Conservation (phyloP, 2,888 invertebrate genomes). For the Heliconius charithonia region DNA sequence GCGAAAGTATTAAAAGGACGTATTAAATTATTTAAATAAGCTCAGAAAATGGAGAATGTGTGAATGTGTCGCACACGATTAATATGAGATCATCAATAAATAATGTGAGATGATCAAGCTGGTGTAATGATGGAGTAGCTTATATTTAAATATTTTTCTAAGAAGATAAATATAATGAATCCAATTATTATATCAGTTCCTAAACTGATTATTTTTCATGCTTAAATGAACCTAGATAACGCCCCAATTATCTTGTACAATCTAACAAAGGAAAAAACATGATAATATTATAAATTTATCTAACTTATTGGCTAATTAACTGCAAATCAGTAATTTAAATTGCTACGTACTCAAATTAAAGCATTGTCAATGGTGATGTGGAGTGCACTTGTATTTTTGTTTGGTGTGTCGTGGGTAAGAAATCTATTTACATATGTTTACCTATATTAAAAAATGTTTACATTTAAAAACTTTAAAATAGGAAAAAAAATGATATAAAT, state of each 20-base stretch:
- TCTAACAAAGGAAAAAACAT: not conserved
- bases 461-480: not conserved
- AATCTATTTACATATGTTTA: not conserved
- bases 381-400: not conserved
- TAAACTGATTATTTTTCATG: too few species aligned
- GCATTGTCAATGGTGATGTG: not conserved
- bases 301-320: not conserved
- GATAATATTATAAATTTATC: not conserved
- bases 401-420: conserved; percentile 8
- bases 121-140: too few species aligned
- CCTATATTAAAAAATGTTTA: not conserved
- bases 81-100: too few species aligned
- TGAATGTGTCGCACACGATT: too few species aligned
- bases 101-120: too few species aligned
- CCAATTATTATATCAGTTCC: too few species aligned
- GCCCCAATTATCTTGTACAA: not conserved
- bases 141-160: too few species aligned
- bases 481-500: not conserved
- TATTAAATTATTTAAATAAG: too few species aligned
- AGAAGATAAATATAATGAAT: too few species aligned
- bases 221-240: not conserved
- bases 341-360: not conserved
- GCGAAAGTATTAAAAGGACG: too few species aligned
- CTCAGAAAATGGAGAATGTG: too few species aligned
- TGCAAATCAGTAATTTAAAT: not conserved